Evolutionary conservation across 37 sponge, comb jelly and placozoan species (phyloP).

Genomic region (Hexactinellida sp.): DNA sequence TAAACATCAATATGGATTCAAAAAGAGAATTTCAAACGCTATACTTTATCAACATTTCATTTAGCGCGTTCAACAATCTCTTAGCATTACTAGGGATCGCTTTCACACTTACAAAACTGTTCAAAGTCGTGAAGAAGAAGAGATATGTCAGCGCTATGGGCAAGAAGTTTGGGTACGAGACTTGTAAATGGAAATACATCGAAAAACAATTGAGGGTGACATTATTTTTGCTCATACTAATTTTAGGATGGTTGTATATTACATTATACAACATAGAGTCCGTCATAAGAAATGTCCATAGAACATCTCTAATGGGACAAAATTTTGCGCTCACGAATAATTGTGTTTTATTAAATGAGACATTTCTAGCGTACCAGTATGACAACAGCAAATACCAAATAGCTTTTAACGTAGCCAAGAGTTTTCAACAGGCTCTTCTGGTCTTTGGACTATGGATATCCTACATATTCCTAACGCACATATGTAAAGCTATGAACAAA

Average conservation of each 20-base stretch:
- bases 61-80: background rate
- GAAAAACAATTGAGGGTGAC: background rate
- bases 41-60: background rate
- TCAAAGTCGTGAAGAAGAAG: background rate
- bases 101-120: background rate
- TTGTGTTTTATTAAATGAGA: background rate
- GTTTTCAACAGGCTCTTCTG: background rate
- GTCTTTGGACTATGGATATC: constrained; percentile 1
- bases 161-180: background rate
- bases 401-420: background rate
- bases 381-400: background rate
- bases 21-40: background rate
- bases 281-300: background rate
- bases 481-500: background rate
- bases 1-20: background rate
- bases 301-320: background rate
- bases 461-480: background rate
- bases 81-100: background rate
- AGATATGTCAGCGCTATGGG: background rate
- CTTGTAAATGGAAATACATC: constrained; percentile 10
- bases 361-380: background rate
- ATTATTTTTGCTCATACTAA: background rate
- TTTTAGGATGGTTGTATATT: background rate
- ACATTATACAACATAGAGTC: background rate
- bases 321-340: background rate